These are phyloP conservation scores for Meiosimyza platycephala DNA, from an alignment of 2,888 invertebrate genomes.

Conservation along the genomic window DNA sequence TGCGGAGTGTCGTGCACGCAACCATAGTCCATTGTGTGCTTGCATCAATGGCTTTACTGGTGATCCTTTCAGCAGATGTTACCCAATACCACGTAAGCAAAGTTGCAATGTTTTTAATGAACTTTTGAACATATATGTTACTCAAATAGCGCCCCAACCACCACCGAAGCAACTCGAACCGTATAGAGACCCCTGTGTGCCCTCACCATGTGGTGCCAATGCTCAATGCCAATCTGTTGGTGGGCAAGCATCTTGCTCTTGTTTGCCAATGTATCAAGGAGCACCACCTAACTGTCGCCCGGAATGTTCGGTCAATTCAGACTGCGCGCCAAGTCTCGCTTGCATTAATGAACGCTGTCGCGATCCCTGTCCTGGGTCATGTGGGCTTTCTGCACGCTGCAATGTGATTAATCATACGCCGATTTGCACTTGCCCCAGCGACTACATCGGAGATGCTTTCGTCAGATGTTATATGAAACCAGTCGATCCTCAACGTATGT, in stretches of 20 bases:
- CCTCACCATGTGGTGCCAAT: constrained; percentile 77
- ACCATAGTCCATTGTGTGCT: constrained; percentile 80
- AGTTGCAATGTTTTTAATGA: neutral
- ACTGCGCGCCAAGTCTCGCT: constrained; percentile 75
- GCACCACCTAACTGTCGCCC: constrained; percentile 77
- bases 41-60: constrained; percentile 75
- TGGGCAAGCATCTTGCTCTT: constrained; percentile 73
- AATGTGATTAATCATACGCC: constrained; percentile 74
- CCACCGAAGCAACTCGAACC: constrained; percentile 49
- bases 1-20: constrained; percentile 69
- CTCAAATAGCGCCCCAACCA: constrained; percentile 39
- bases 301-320: constrained; percentile 75
- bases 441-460: constrained; percentile 75
- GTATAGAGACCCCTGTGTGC: constrained; percentile 72
- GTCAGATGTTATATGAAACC: constrained; percentile 68
- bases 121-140: neutral
- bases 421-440: constrained; percentile 72
- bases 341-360: constrained; percentile 75
- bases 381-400: constrained; percentile 72
- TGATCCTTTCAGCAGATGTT: constrained; percentile 75
- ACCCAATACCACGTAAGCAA: constrained; percentile 66
- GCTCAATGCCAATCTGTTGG: constrained; percentile 71
- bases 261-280: constrained; percentile 72
- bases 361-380: constrained; percentile 78
- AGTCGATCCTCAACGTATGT: constrained; percentile 53